phyloP scores from a whole-genome alignment of 2,888 invertebrate genomes.

The Chrysodeixis includens region DNA sequence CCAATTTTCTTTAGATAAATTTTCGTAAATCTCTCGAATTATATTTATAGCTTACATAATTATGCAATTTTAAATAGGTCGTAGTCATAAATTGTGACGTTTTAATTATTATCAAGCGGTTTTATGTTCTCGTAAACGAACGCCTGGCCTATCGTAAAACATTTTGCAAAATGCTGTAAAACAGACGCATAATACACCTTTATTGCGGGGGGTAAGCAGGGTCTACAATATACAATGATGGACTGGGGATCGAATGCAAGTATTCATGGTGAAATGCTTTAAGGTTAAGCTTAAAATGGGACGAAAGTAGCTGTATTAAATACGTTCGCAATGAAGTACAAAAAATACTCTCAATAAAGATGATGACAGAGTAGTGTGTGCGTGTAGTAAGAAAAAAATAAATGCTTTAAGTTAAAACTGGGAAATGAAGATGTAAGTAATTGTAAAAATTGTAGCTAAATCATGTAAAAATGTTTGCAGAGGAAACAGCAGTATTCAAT shows the following conservation, averaged over 20 bases:
- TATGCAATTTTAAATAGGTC: conserved; percentile 49
- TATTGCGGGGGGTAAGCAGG: background rate
- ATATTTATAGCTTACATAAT: conserved; percentile 40
- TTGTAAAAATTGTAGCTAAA: no score
- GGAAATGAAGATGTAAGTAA: no score
- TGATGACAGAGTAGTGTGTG: no score
- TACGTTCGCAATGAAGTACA: no score
- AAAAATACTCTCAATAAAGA: no score
- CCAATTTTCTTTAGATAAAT: no score
- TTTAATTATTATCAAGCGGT: conserved; percentile 48
- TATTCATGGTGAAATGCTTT: background rate
- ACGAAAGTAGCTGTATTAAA: no score
- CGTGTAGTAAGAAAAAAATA: no score
- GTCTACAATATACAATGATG: background rate
- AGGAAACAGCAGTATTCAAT: no score
- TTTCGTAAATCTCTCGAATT: conserved; percentile 26
- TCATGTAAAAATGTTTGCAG: no score
- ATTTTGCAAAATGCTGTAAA: conserved; percentile 42
- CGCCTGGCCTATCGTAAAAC: conserved; percentile 26
- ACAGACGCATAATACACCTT: background rate
- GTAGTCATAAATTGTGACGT: conserved; percentile 38
- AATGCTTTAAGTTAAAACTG: no score
- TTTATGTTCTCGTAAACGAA: conserved; percentile 51
- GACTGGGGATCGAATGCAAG: background rate
- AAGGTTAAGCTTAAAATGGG: no score